Base-by-base conservation (phyloP, 2,113 vertebrate species). In the Chaenocephalus aceratus region DNA sequence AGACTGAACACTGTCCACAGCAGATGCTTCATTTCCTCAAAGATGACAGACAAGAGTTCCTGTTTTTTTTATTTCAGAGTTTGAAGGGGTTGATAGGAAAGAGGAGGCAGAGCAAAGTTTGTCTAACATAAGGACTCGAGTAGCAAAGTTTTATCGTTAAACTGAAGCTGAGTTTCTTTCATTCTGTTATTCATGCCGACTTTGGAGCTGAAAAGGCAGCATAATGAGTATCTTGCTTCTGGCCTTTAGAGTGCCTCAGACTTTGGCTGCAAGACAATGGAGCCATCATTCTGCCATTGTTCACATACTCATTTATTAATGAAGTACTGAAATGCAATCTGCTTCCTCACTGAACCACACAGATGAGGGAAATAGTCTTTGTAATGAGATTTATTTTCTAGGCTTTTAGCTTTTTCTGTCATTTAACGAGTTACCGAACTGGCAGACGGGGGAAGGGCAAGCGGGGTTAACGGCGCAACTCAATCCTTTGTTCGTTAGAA, bases 271-370 rank as follows among this genome's bases (percentile, higher is more conserved):
- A 74, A 90, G 83, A 92, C 90, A 90, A 90, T 86, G 86, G 83
- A 88, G 82, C 83, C 82, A 85, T 90, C 88, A 87, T 69, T 83
- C 71, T 61, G 65, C 86, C 75, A 90, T 91, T 93, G 91, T 93
- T 90, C 89, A 81, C 86, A 77, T 68, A 60, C 86, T 92, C 82
- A 85, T 84, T 89, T 92, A 93, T 93, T 94, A 94, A 94, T 91
- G 89, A 93, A 92, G 84, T 88, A 89, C 87, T 86, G 90, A 88
- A 92, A 92, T 90, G 83, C 90, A 93, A 93, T 94, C 87, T 90
- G 86, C 88, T 86, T 91, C 86, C 71, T 91, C 91, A 89, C 72
- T 92, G 90, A 92, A 90, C 87, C 91, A 88, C 86, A 85, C 80
- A 86, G 87, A 92, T 88, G 80, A 91, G 80, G 86, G 78, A 89